Percentiles rank a stretch among this genome's conserved stretches.
These are phyloP conservation scores for Anolis apletophallus DNA, from an alignment of 2,797 vertebrate species.

Conservation along the genomic window DNA sequence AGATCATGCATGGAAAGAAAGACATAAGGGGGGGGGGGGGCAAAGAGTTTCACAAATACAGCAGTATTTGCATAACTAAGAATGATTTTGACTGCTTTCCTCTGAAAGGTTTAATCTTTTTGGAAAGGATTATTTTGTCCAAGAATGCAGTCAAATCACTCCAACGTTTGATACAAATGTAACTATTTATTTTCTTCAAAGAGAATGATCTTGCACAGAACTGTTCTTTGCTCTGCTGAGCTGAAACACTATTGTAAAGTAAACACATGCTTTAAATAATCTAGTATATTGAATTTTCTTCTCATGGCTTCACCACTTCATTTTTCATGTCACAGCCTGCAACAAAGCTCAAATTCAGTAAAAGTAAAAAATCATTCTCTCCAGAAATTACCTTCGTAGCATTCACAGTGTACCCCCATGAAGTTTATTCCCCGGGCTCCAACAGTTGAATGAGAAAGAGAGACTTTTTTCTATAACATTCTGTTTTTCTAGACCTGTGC, in stretches of 20 bases:
- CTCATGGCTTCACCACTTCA: neutral
- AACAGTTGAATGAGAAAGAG: no score
- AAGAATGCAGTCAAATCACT: neutral
- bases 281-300: neutral
- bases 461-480: no score
- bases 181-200: neutral
- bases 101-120: fast-evolving
- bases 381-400: neutral
- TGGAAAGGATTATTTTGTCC: neutral
- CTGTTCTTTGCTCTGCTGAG: neutral
- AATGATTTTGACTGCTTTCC: neutral
- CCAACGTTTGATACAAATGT: neutral
- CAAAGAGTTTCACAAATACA: neutral
- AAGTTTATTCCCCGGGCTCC: no score
- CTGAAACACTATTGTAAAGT: neutral
- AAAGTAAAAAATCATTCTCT: neutral
- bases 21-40: neutral
- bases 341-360: neutral
- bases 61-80: fast-evolving
- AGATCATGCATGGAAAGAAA: neutral
- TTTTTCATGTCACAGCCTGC: neutral
- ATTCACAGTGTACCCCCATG: no score
- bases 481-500: no score
- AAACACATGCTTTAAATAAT: neutral
- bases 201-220: neutral